Percentiles rank a stretch among this genome's conserved stretches.
phyloP scores from a whole-genome alignment of 2,113 vertebrate genomes.

The Pseudorectes ferrugineus region DNA sequence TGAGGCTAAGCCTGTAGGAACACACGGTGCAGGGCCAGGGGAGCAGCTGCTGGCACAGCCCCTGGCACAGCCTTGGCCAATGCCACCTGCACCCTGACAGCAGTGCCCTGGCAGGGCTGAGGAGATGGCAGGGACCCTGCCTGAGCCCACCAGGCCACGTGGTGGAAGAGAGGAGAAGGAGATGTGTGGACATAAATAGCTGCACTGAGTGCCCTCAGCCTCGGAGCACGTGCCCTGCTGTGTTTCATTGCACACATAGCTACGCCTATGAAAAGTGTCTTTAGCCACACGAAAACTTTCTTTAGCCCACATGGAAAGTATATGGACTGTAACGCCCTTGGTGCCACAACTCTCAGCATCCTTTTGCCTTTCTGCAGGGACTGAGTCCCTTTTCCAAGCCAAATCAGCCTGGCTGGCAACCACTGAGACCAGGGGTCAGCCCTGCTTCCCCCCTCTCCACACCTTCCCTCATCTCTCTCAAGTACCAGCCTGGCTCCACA shows the following conservation, averaged over 20 bases:
- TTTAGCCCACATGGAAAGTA: background rate
- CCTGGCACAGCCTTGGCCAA: background rate
- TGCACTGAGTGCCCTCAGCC: background rate
- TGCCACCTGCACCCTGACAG: background rate
- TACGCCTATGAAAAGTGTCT: background rate
- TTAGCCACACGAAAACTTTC: background rate
- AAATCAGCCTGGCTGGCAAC: background rate
- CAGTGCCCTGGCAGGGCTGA: background rate
- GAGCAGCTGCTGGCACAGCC: background rate
- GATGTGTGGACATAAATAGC: background rate
- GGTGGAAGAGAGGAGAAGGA: background rate
- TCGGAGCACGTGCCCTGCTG: fast-evolving
- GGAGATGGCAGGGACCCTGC: background rate
- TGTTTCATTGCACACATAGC: background rate
- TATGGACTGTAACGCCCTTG: fast-evolving
- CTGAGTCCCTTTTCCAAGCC: background rate
- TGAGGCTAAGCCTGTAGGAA: no score
- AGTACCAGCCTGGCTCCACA: background rate
- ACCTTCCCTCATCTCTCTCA: background rate
- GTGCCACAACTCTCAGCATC: background rate
- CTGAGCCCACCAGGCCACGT: fast-evolving
- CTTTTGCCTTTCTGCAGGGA: background rate
- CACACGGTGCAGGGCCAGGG: background rate
- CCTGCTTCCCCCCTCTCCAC: fast-evolving
- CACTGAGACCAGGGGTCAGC: background rate